Conservation (phyloP, 2,888 invertebrate species). For the Lasioglossum morio region DNA sequence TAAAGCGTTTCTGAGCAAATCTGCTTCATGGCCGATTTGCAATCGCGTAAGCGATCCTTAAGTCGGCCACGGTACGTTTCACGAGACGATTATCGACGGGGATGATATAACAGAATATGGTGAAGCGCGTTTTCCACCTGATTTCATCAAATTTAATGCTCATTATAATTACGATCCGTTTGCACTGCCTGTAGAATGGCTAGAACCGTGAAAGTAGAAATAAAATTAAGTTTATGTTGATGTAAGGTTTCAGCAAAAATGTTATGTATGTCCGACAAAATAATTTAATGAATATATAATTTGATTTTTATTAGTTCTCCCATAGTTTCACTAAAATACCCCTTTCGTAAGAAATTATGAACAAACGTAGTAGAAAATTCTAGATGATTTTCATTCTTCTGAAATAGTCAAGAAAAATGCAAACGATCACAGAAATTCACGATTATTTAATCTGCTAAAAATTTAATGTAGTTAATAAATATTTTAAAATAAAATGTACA, state of each 20-base stretch:
- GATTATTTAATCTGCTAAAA: not conserved
- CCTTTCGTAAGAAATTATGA: not conserved
- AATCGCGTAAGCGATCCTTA: conserved; percentile 44
- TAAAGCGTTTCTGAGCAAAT: conserved; percentile 21
- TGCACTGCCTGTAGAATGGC: not conserved
- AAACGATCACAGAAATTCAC: not conserved
- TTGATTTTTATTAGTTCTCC: too few species aligned
- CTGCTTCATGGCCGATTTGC: conserved; percentile 35
- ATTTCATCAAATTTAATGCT: not conserved
- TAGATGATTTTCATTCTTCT: too few species aligned
- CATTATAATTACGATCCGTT: not conserved
- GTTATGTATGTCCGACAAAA: too few species aligned
- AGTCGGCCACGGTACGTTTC: conserved; percentile 34
- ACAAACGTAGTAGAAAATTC: too few species aligned
- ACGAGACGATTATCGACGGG: not conserved
- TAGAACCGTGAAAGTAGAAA: not conserved
- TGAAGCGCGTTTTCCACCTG: too few species aligned
- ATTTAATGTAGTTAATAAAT: not conserved
- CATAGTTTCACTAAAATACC: too few species aligned
- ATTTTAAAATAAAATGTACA: not conserved
- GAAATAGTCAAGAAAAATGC: not conserved
- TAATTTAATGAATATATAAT: not conserved
- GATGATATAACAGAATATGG: conserved; percentile 43
- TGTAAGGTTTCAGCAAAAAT: too few species aligned
- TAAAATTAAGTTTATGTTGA: not conserved